Percentiles rank a stretch among this genome's conserved stretches.
Conservation (phyloP, 1,140 invertebrate genomes). For the Cryptotermes secundus region DNA sequence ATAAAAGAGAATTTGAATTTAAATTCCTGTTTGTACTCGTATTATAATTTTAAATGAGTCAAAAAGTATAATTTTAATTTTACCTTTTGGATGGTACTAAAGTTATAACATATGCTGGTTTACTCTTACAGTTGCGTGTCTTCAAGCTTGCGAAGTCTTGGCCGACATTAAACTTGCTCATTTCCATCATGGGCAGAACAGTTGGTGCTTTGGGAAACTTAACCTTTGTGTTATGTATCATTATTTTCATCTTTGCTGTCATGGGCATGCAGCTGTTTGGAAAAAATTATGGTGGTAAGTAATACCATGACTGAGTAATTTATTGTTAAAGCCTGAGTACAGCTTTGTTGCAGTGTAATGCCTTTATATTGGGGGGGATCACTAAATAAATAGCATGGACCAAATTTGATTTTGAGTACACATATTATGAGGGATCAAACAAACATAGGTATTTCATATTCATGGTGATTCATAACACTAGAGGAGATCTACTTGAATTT, state of each 20-base stretch:
- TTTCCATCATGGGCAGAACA: constrained; percentile 97
- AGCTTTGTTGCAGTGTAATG: too few species aligned
- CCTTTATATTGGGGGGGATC: too few species aligned
- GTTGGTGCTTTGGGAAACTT: constrained; percentile 97
- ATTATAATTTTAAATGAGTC: too few species aligned
- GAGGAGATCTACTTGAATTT: too few species aligned
- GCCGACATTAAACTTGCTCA: constrained; percentile 96
- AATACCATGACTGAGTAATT: not conserved
- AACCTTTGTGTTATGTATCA: constrained; percentile 95
- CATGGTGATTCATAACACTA: too few species aligned
- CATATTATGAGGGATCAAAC: too few species aligned
- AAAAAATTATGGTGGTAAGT: constrained; percentile 82
- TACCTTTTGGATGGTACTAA: not conserved
- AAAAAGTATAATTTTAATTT: not conserved
- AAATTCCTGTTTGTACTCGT: constrained; percentile 34
- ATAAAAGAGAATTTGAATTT: not conserved
- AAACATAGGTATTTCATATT: too few species aligned
- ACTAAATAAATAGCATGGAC: too few species aligned
- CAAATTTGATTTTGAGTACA: too few species aligned
- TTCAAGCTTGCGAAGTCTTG: constrained; percentile 99
- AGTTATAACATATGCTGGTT: not conserved
- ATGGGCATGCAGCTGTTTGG: constrained; percentile 99
- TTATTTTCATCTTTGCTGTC: constrained; percentile 98
- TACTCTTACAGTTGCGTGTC: constrained; percentile 83
- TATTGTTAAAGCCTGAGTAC: too few species aligned